These are phyloP conservation scores for Crocuta crocuta DNA, from an alignment of 2,113 vertebrate species.

Conservation along the genomic window DNA sequence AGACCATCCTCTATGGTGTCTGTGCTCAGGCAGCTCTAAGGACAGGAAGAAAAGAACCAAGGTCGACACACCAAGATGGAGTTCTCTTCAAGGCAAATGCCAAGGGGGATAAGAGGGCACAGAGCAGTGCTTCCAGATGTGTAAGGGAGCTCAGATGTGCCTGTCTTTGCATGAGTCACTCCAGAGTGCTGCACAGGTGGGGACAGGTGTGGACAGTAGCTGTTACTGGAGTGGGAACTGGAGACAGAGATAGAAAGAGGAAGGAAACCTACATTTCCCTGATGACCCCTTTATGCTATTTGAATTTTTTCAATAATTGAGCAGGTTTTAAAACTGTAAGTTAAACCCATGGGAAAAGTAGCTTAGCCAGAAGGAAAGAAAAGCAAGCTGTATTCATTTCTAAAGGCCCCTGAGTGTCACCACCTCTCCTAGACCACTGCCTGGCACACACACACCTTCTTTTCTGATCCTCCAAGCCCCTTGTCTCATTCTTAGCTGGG, in stretches of 20 bases:
- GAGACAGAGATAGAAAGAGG: background rate
- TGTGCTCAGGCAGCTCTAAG: background rate
- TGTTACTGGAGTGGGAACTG: background rate
- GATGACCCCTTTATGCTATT: background rate
- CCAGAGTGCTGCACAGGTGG: background rate
- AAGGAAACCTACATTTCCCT: background rate
- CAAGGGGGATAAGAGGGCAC: no score
- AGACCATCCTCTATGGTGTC: fast-evolving
- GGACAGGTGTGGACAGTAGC: no score
- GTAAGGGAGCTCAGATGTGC: fast-evolving
- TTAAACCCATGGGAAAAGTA: background rate
- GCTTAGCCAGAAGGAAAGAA: background rate
- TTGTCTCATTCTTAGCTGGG: no score
- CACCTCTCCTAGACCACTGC: background rate
- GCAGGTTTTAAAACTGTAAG: background rate
- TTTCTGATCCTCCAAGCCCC: background rate
- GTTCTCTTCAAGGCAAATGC: fast-evolving
- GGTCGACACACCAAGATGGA: fast-evolving
- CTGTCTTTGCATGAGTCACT: no score
- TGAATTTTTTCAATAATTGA: background rate
- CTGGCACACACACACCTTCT: background rate
- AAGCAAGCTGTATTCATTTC: background rate
- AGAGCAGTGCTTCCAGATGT: background rate
- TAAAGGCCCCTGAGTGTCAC: background rate
- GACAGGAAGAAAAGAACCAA: fast-evolving